Conservation (phyloP, 2,797 vertebrate species). For the Channa striata region DNA sequence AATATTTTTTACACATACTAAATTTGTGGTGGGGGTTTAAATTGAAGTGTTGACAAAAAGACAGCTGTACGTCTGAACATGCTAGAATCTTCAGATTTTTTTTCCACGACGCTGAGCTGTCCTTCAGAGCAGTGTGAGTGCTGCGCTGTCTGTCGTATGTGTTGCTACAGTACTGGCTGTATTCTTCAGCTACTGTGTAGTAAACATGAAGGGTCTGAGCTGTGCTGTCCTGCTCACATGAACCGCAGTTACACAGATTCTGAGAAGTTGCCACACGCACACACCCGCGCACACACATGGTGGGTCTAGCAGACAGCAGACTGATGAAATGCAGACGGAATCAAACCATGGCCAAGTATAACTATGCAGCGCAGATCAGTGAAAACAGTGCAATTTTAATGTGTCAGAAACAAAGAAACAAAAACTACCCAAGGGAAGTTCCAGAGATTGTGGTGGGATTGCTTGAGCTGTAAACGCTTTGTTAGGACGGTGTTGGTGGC, state of each 20-base stretch:
- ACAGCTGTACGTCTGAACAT: not conserved
- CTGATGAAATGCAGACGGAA: conserved; percentile 23
- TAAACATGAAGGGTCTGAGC: conserved; percentile 9
- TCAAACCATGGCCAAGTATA: conserved; percentile 21
- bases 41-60: conserved; percentile 13
- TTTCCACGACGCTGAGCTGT: not conserved
- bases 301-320: not conserved
- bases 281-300: not conserved
- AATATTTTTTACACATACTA: not conserved
- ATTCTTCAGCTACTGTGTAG: conserved; percentile 54
- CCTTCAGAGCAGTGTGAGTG: not conserved
- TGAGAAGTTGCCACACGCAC: conserved; percentile 2
- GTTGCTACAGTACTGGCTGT: conserved; percentile 67
- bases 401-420: conserved; percentile 30
- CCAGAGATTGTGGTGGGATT: no score
- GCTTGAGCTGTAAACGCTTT: no score
- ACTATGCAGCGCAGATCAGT: conserved; percentile 21
- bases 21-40: conserved; percentile 5
- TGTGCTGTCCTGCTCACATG: not conserved
- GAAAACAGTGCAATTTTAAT: conserved; percentile 41
- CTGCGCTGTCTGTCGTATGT: not conserved
- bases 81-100: no score
- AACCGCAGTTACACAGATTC: conserved; percentile 8
- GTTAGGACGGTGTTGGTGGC: no score
- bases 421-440: conserved; percentile 5